Conservation (phyloP, 2,888 invertebrate species). For the Stenurella melanura region DNA sequence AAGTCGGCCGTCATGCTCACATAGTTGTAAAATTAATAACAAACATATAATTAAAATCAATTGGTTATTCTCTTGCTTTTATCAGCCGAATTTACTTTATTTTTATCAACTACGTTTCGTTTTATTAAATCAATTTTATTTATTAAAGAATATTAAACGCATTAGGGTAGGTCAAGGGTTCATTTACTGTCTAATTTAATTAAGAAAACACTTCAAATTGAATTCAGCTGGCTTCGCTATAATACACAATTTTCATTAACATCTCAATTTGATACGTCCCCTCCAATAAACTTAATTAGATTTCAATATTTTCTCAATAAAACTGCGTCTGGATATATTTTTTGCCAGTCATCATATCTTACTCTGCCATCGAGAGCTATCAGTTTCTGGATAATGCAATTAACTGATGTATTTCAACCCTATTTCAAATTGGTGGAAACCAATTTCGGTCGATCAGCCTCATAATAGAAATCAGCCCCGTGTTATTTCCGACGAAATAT, state of each 20-base stretch:
- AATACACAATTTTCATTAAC: neutral
- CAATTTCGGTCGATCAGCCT: constrained; percentile 50
- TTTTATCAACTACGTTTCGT: too few species aligned
- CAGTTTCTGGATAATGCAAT: constrained; percentile 51
- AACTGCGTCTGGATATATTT: constrained; percentile 14
- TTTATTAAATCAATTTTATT: too few species aligned
- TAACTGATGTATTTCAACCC: constrained; percentile 53
- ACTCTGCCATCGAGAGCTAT: constrained; percentile 42
- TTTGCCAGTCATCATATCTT: constrained; percentile 32
- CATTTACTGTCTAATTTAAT: neutral
- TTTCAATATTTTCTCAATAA: constrained; percentile 11
- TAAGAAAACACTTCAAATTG: neutral
- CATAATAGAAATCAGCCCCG: constrained; percentile 20
- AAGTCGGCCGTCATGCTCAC: too few species aligned
- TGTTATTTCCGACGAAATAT: constrained; percentile 19
- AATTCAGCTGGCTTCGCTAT: neutral
- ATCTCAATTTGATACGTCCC: neutral
- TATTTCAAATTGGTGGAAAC: constrained; percentile 49
- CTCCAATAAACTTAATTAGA: neutral
- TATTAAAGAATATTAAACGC: too few species aligned
- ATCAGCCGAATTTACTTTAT: too few species aligned
- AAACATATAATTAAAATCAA: too few species aligned
- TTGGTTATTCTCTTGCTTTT: too few species aligned
- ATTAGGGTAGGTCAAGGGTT: neutral
- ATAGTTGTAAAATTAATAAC: too few species aligned